Base-by-base conservation (phyloP, 64 coral and sea anemone species). In the Montipora cactus region DNA sequence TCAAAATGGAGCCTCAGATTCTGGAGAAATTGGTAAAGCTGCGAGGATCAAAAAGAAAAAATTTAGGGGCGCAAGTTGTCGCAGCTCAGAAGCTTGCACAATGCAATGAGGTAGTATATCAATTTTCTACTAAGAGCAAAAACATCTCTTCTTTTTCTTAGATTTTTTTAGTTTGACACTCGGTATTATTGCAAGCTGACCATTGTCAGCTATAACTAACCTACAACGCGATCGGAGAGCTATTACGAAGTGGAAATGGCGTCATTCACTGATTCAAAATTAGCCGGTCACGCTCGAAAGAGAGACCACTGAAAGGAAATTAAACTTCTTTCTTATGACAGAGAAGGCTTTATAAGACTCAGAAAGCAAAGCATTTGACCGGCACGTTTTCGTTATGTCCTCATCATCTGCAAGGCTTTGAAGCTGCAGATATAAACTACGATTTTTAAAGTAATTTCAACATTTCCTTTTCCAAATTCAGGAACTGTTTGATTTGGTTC, bases 401-500 rank as follows among this genome's bases (percentile, higher is more conserved):
- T 55, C 52, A 10, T 5, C 80, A 59, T 83, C 23, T 83, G 5
- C 51, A 12, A 61, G 20, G 23, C 3, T 82, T 59, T 55, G 16
- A 55, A 83, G 62, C 12, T 5, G 5, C 4, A 7, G 52, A 5
- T 10, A 10, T 55, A 55, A 55, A 55, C 10, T 14, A 1, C 62
- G 1, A 67, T 37, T 37, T 37, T 67, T 9, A 67, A 15, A 15
- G 4, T 15, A 15, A 15, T 18, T 67, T 67, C 16, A 15, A 67
- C 15, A 67, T 14, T 67, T 67, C 15, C 7, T 71, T 71, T 71
- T 15, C 20, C 68, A 21, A 49, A 50, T 15, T 19, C 8, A 98
- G 97, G 97, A 98, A 80, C 91, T 95, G 52, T 98, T 98, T 91
- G 97, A 98, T 46, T 78, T 98, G 47, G 58, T 96, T 61, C 71